These are phyloP conservation scores for Calidris pygmaea DNA, from an alignment of 2,113 vertebrate genomes.

Conservation along the genomic window DNA sequence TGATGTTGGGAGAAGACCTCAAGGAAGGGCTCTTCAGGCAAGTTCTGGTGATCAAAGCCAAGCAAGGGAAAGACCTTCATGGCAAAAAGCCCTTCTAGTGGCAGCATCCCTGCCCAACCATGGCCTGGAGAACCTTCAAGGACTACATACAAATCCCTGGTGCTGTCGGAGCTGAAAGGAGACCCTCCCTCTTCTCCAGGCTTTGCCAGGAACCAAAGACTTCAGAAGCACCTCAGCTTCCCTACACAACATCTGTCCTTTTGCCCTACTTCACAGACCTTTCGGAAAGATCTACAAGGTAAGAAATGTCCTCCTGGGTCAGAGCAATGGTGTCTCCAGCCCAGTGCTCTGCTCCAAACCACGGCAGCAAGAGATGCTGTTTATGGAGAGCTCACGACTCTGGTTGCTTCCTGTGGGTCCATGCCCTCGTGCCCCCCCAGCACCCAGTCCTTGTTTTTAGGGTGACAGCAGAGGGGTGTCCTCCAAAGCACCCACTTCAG, in stretches of 20 bases:
- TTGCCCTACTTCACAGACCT: background rate
- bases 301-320: background rate
- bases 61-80: background rate
- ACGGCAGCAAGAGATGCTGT: background rate
- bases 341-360: background rate
- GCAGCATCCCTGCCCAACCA: background rate
- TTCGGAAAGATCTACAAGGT: background rate
- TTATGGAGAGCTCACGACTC: background rate
- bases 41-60: background rate
- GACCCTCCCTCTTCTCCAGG: background rate
- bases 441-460: background rate
- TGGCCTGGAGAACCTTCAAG: background rate
- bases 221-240: background rate
- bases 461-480: background rate
- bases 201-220: background rate
- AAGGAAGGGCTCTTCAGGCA: background rate
- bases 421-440: no score
- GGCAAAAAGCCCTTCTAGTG: background rate
- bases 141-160: background rate
- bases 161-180: background rate
- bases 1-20: background rate
- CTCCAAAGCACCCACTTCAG: background rate
- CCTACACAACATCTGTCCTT: background rate
- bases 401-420: rapidly evolving
- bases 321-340: background rate